These are phyloP conservation scores for Stegodyphus mimosarum DNA, from an alignment of 1,140 invertebrate species.

Conservation along the genomic window DNA sequence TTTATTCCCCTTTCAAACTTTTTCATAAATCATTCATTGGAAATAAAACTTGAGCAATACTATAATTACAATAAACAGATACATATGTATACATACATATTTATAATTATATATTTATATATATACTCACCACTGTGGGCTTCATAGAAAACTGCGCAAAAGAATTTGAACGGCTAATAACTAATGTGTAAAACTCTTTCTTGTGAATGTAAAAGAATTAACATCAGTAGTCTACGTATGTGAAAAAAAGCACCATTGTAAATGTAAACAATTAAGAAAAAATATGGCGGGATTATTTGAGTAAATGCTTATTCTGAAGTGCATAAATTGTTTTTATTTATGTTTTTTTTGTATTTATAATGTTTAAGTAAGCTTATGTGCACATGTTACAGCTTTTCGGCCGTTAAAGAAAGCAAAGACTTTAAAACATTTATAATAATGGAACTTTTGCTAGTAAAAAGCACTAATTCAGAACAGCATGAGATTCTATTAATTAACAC, in stretches of 20 bases:
- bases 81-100: slow-evolving; percentile 55
- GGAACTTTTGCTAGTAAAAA: too few relatives aligned
- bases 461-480: too few relatives aligned
- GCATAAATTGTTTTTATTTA: slow-evolving; percentile 22
- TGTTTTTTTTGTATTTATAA: neutral
- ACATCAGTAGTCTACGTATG: slow-evolving; percentile 44
- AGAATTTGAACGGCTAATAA: slow-evolving; percentile 52
- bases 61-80: slow-evolving; percentile 51
- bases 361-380: too few relatives aligned
- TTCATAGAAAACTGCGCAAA: slow-evolving; percentile 35
- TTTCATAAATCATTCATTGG: neutral
- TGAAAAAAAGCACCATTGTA: slow-evolving; percentile 39
- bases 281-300: neutral
- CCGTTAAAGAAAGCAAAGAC: too few relatives aligned
- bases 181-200: slow-evolving; percentile 32
- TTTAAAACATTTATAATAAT: too few relatives aligned
- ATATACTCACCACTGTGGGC: slow-evolving; percentile 43
- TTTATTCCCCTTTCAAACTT: too few relatives aligned
- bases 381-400: too few relatives aligned
- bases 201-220: slow-evolving; percentile 16
- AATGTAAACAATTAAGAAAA: neutral
- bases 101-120: slow-evolving; percentile 55
- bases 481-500: too few relatives aligned
- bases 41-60: slow-evolving; percentile 42
- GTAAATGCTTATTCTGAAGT: slow-evolving; percentile 52